Conservation (phyloP, 64 coral and sea anemone genomes). For the Montipora efflorescens region DNA sequence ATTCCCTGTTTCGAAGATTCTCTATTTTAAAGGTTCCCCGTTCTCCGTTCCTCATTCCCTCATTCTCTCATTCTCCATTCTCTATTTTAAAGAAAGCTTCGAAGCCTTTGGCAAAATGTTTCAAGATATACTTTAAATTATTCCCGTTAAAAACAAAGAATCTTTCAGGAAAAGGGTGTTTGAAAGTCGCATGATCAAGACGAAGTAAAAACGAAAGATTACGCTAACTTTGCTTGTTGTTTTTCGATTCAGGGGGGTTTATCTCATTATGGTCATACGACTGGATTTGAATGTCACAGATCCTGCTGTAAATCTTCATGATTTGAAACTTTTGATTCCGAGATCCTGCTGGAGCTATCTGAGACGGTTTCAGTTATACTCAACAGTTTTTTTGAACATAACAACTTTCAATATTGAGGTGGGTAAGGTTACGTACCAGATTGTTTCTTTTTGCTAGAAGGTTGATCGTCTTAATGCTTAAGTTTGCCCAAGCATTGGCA, state of each 20-base stretch:
- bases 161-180: too few relatives aligned
- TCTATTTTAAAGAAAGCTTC: too few relatives aligned
- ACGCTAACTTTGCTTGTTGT: not conserved
- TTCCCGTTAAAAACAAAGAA: too few relatives aligned
- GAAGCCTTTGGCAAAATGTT: too few relatives aligned
- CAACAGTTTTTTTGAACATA: not conserved
- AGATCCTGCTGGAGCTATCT: not conserved
- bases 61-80: too few relatives aligned
- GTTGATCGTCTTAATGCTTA: too few relatives aligned
- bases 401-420: not conserved
- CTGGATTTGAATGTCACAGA: conserved; percentile 16
- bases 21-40: too few relatives aligned
- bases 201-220: not conserved
- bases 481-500: too few relatives aligned
- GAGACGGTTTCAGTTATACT: conserved; percentile 10
- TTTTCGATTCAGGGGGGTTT: conserved; percentile 13
- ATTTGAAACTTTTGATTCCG: not conserved
- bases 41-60: too few relatives aligned
- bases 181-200: not conserved
- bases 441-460: too few relatives aligned
- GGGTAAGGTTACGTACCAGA: not conserved
- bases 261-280: conserved; percentile 24
- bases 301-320: not conserved
- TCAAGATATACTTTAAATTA: too few relatives aligned
- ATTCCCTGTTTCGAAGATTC: too few relatives aligned